phyloP scores from a whole-genome alignment of 2,113 vertebrate genomes.

The Chaetorhynchus papuensis region DNA sequence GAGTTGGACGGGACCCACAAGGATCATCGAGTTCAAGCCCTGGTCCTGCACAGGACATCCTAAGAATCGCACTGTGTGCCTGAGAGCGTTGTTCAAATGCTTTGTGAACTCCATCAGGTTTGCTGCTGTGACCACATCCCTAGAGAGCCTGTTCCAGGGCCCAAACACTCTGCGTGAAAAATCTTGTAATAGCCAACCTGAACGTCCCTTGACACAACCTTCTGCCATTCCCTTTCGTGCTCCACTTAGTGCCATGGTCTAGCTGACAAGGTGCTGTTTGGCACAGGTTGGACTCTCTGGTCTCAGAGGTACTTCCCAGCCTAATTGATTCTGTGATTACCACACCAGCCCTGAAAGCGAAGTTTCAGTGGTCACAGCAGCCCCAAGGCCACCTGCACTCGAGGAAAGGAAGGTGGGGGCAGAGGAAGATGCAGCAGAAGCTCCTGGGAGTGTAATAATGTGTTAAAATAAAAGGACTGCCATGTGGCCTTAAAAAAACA shows the following conservation, averaged over 20 bases:
- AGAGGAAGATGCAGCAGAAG: background rate
- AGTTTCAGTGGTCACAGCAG: background rate
- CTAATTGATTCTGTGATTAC: background rate
- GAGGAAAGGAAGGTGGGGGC: rapidly evolving
- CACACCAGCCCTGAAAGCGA: background rate
- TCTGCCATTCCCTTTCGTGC: background rate
- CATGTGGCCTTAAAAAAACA: background rate
- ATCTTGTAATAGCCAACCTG: background rate
- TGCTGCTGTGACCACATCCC: background rate
- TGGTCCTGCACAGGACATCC: background rate
- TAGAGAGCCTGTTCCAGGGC: background rate
- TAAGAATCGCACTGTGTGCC: background rate
- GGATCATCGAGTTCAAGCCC: background rate
- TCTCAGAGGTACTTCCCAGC: background rate
- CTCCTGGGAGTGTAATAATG: rapidly evolving
- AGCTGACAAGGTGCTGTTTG: too few relatives aligned
- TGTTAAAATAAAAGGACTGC: rapidly evolving
- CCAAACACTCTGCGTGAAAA: rapidly evolving
- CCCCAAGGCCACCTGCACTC: rapidly evolving
- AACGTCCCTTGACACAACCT: too few relatives aligned
- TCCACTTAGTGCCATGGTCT: background rate
- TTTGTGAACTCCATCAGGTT: background rate
- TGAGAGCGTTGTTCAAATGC: background rate
- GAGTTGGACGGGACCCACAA: background rate
- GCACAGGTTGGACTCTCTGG: background rate